A percentile compares a stretch with the other conserved stretches of the same genome.
These are phyloP conservation scores for Gorsachius goisagi DNA, from an alignment of 2,113 vertebrate species.

Conservation along the genomic window DNA sequence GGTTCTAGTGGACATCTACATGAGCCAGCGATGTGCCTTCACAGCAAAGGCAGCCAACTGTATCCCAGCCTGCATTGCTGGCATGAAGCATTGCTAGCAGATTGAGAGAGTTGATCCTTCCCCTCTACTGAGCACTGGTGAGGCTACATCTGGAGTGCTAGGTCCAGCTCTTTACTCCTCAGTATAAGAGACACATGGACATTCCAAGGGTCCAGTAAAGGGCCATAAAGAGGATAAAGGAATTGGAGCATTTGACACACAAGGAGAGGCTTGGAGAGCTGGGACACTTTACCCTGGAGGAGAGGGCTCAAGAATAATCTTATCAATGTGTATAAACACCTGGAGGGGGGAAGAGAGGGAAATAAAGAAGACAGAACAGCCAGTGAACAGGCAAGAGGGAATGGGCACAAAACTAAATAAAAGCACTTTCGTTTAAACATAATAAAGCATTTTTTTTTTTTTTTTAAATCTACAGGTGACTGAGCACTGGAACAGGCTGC, in stretches of 20 bases:
- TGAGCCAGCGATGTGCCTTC: neutral
- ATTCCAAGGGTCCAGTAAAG: neutral
- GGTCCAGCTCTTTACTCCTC: neutral
- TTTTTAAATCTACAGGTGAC: neutral
- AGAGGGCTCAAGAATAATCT: neutral
- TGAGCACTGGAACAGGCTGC: neutral
- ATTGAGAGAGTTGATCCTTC: neutral
- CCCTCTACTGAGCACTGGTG: neutral
- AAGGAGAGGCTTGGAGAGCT: neutral
- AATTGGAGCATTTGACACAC: neutral
- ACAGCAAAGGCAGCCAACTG: neutral
- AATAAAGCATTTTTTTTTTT: neutral
- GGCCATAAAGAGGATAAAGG: neutral
- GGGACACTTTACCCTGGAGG: neutral
- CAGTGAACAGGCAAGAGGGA: neutral
- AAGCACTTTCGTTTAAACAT: neutral
- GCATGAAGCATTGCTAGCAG: neutral
- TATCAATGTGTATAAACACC: neutral
- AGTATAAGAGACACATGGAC: neutral
- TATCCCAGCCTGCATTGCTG: neutral
- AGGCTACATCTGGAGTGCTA: neutral
- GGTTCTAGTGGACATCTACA: neutral
- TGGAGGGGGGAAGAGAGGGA: neutral
- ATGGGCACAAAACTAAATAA: neutral
- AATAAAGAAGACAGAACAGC: neutral